A percentile compares a stretch with the other conserved stretches of the same genome.
Evolutionary conservation across 2,888 invertebrate genomes (phyloP).

Genomic region (Calameuta idolon): DNA sequence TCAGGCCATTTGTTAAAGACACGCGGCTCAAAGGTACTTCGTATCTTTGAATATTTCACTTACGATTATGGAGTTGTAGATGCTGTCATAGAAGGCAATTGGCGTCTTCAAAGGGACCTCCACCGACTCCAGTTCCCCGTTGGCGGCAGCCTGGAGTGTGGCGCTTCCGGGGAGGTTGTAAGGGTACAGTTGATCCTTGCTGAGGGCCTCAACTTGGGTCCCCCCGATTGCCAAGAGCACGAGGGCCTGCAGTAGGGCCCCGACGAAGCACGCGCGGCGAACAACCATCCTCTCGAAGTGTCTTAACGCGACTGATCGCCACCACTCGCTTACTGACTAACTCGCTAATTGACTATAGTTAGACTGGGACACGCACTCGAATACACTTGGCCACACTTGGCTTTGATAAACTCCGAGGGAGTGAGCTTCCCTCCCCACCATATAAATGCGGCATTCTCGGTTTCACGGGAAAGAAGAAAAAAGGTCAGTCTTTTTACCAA

Average conservation of each 20-base stretch:
- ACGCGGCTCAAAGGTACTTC: not conserved
- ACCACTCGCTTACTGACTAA: constrained; percentile 31
- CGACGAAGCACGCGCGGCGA: constrained; percentile 5
- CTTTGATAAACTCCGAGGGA: constrained; percentile 42
- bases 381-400: constrained; percentile 12
- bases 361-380: constrained; percentile 19
- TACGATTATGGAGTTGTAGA: constrained; percentile 83
- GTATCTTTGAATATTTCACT: constrained; percentile 69
- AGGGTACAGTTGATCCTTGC: constrained; percentile 56
- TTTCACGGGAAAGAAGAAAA: not conserved
- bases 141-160: constrained; percentile 44
- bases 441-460: not conserved
- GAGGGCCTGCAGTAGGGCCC: constrained; percentile 25
- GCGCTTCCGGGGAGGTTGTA: constrained; percentile 39
- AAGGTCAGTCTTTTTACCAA: not conserved
- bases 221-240: constrained; percentile 36
- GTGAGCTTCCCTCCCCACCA: constrained; percentile 23
- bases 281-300: constrained; percentile 58
- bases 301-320: constrained; percentile 54
- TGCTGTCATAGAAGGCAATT: constrained; percentile 82
- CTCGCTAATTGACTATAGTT: constrained; percentile 40
- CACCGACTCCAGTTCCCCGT: constrained; percentile 63
- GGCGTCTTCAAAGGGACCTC: constrained; percentile 78
- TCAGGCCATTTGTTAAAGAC: not conserved
- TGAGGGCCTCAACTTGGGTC: constrained; percentile 39